phyloP scores from a whole-genome alignment of 2,888 invertebrate species.

The Ischnura elegans region DNA sequence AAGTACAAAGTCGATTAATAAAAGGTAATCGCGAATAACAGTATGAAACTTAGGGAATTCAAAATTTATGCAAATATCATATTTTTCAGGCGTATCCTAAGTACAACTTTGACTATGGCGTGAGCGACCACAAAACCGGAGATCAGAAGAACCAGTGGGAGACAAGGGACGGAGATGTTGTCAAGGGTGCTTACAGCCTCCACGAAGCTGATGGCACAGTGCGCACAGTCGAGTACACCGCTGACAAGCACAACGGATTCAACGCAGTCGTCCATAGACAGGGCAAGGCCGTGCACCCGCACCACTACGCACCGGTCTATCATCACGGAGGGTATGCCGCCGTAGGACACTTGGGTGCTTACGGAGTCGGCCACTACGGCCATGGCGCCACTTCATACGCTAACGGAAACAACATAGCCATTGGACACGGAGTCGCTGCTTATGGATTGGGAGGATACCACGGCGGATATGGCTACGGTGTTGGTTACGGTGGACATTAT shows the following conservation, averaged over 20 bases:
- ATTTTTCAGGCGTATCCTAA: conserved; percentile 32
- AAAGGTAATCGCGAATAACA: too few relatives aligned
- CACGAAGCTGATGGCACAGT: conserved; percentile 79
- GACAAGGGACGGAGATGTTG: conserved; percentile 57
- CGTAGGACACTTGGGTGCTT: conserved; percentile 1
- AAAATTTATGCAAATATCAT: too few relatives aligned
- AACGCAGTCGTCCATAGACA: conserved; percentile 79
- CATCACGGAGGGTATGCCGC: not conserved
- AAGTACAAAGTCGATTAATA: too few relatives aligned
- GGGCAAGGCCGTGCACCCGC: not conserved
- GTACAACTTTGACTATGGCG: not conserved
- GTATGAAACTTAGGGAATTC: too few relatives aligned
- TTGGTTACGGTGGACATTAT: not conserved
- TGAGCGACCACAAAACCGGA: not conserved
- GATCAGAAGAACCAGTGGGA: conserved; percentile 78
- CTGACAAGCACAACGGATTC: conserved; percentile 79
- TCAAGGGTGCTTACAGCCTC: conserved; percentile 11
- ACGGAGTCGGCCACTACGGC: not conserved
- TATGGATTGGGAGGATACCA: too few relatives aligned
- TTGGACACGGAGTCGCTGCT: conserved; percentile 12
- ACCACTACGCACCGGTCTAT: not conserved
- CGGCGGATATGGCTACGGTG: not conserved
- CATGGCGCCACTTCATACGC: not conserved
- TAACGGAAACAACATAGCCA: not conserved
- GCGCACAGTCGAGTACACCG: conserved; percentile 82